Conservation (phyloP, 2,888 invertebrate genomes). For the Epistrophella euchroma region DNA sequence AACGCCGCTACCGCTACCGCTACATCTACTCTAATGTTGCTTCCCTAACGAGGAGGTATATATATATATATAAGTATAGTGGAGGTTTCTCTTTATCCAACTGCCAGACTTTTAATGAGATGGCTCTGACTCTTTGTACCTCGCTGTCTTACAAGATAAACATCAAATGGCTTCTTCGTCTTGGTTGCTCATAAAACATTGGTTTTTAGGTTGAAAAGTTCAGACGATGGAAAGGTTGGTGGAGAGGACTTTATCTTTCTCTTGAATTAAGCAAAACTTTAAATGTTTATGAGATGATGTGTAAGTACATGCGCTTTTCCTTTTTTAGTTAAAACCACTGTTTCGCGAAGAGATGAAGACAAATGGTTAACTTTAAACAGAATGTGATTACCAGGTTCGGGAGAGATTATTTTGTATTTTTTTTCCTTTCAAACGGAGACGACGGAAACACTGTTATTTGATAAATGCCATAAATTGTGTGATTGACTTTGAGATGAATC, state of each 20-base stretch:
- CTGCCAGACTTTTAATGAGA: conserved; percentile 48
- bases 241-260: conserved; percentile 11
- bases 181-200: conserved; percentile 48
- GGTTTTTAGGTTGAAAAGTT: conserved; percentile 19
- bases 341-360: conserved; percentile 21
- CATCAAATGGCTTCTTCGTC: conserved; percentile 47
- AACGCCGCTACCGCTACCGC: background rate
- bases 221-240: background rate
- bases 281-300: conserved; percentile 62
- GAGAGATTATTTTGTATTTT: conserved; percentile 19
- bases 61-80: too few species aligned
- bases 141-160: conserved; percentile 37
- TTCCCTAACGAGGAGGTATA: conserved; percentile 37
- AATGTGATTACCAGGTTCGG: conserved; percentile 50
- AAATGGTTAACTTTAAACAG: conserved; percentile 44
- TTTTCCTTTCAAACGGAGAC: background rate
- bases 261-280: conserved; percentile 38
- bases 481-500: conserved; percentile 53
- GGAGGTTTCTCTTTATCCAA: conserved; percentile 8
- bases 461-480: conserved; percentile 68
- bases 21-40: background rate
- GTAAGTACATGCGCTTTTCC: conserved; percentile 22
- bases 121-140: conserved; percentile 45
- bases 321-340: background rate
- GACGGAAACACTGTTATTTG: conserved; percentile 24